Base-by-base conservation (phyloP, 2,888 invertebrate species). In the Scaptomyza reducta region DNA sequence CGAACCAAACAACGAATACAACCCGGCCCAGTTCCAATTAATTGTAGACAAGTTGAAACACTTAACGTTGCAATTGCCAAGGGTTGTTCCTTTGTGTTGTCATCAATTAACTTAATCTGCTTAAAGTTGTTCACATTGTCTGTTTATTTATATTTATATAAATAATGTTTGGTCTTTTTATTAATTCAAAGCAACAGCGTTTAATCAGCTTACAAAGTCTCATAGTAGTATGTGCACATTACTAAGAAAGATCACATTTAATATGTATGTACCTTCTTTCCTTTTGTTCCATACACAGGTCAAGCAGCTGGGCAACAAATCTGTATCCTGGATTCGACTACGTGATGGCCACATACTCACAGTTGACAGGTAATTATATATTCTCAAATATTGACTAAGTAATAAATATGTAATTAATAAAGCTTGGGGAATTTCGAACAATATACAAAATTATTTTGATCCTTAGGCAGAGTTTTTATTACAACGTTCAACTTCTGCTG, bases 261-360 rank as follows among this genome's bases (percentile, higher is more conserved):
- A n/a, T 31, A 6, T 14, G 11, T 0, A 16, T 13, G 7, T 16
- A 2, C n/a, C 2, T n/a, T 29, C 6, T 42, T 60, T 40, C 50
- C 27, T 54, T 18, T 61, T 60, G 57, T 65, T 64, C 44, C 86
- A 90, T 14, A 7, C 10, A 6, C 92, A 94, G 94, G 95, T 96
- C 82, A 96, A 96, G 79, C 97, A 97, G 93, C 94, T 97, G 84
- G 97, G 97, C 91, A 97, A 97, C 94, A 97, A 97, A 94, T 97
- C 97, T 73, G 97, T 97, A 79, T 97, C 97, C 87, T 97, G 97
- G 97, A 96, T 97, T 91, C 94, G 97, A 89, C 94, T 95, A 75
- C 94, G 96, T 89, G 97, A 97, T 93, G 96, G 96, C 82, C 97
- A 97, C 93, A 97, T 97, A 92, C 94, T 97, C 87, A 96, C 97